A percentile compares a stretch with the other conserved stretches of the same genome.
Evolutionary conservation across 2,113 vertebrate species (phyloP).

Genomic region (Colius striatus): DNA sequence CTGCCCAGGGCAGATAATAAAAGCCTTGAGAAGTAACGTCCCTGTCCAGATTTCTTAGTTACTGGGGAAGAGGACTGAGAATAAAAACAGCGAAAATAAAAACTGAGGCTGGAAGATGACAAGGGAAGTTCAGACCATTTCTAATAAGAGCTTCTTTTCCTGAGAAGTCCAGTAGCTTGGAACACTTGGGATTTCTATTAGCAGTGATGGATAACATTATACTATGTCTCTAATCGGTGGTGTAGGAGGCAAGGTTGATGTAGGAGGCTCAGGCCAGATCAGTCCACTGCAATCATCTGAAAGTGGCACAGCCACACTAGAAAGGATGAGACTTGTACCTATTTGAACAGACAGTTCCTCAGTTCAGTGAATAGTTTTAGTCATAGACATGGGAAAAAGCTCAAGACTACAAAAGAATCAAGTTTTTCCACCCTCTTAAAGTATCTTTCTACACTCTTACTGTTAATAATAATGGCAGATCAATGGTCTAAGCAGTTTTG

Average conservation of each 20-base stretch:
- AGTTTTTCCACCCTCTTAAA: neutral
- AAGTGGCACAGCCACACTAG: neutral
- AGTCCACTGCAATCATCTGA: neutral
- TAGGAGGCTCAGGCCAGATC: neutral
- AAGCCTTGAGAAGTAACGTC: neutral
- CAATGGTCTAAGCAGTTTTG: neutral
- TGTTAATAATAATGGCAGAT: neutral
- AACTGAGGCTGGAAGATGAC: neutral
- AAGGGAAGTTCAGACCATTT: neutral
- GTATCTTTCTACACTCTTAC: neutral
- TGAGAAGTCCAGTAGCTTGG: neutral
- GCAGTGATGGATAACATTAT: neutral
- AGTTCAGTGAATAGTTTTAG: neutral
- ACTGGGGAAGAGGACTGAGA: neutral
- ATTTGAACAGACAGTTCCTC: neutral
- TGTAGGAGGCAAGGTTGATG: neutral
- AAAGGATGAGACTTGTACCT: neutral
- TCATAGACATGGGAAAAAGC: neutral
- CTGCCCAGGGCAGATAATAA: neutral
- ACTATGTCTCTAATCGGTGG: neutral
- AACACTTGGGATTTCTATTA: neutral
- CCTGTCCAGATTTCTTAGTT: neutral
- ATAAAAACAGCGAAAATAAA: neutral
- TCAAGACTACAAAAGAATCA: neutral
- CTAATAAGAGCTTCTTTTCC: neutral